These are phyloP conservation scores for Cheilosia vulpina DNA, from an alignment of 2,888 invertebrate genomes.

Conservation along the genomic window DNA sequence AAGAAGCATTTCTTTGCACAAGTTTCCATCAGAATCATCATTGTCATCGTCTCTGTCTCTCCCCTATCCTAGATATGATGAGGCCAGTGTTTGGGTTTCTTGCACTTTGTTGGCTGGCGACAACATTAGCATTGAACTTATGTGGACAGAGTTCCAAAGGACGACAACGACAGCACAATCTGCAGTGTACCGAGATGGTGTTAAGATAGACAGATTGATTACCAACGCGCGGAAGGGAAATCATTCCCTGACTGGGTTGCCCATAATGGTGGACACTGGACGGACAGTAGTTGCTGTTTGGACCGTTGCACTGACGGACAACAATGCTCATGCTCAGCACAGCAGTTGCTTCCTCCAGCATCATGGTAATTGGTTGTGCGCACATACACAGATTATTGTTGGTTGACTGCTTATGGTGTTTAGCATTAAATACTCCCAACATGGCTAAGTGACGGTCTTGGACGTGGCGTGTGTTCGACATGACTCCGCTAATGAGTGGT, in stretches of 20 bases:
- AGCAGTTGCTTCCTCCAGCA: conserved; percentile 32
- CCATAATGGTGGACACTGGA: conserved; percentile 32
- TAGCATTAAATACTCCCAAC: conserved; percentile 59
- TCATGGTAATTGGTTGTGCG: conserved; percentile 60
- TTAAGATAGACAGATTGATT: conserved; percentile 69
- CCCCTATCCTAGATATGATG: conserved; percentile 38
- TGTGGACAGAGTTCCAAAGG: conserved; percentile 49
- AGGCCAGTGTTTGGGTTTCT: conserved; percentile 34
- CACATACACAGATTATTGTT: conserved; percentile 42
- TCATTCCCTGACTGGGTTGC: conserved; percentile 26
- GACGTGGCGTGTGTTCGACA: conserved; percentile 63
- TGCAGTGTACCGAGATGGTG: conserved; percentile 44
- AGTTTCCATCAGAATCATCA: conserved; percentile 36
- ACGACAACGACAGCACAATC: conserved; percentile 1
- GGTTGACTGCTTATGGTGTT: conserved; percentile 66
- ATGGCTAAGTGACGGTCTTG: conserved; percentile 37
- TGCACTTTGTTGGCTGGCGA: conserved; percentile 44
- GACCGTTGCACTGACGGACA: conserved; percentile 22
- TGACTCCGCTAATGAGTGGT: conserved; percentile 70
- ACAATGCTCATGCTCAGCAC: conserved; percentile 10
- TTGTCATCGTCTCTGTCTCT: background rate
- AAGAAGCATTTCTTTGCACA: conserved; percentile 42
- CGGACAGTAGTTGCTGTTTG: background rate
- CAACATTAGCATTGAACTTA: conserved; percentile 65
- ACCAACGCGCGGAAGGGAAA: conserved; percentile 46